These are phyloP conservation scores for Poeciliopsis turneri DNA, from an alignment of 2,797 vertebrate species.

Conservation along the genomic window DNA sequence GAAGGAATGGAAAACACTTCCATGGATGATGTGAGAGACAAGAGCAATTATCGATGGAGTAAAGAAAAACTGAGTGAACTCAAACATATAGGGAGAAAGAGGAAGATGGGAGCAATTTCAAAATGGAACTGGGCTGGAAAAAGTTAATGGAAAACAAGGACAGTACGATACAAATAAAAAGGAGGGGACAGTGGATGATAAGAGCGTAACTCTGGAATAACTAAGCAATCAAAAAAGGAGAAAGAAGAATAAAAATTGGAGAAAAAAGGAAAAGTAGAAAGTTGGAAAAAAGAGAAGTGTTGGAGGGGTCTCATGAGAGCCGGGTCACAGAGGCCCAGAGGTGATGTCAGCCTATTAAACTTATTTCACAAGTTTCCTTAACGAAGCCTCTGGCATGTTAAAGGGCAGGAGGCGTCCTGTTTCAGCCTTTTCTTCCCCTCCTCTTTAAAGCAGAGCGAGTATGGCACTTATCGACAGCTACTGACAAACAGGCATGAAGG, in stretches of 20 bases:
- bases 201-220: background rate
- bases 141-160: slow-evolving; percentile 4
- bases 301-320: slow-evolving; percentile 66
- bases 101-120: background rate
- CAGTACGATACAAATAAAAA: background rate
- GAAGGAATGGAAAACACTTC: background rate
- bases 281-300: slow-evolving; percentile 22
- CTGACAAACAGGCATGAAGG: slow-evolving; percentile 82
- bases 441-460: slow-evolving; percentile 63
- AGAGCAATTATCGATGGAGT: background rate
- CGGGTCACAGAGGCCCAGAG: slow-evolving; percentile 78
- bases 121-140: slow-evolving; percentile 10
- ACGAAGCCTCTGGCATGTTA: slow-evolving; percentile 83
- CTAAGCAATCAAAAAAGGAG: slow-evolving; percentile 11
- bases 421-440: slow-evolving; percentile 71
- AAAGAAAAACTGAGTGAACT: background rate
- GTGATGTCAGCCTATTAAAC: slow-evolving; percentile 85
- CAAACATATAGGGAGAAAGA: background rate
- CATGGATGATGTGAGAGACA: background rate
- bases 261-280: slow-evolving; percentile 40
- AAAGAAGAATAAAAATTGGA: slow-evolving; percentile 29
- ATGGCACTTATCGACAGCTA: slow-evolving; percentile 79
- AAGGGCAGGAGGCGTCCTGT: slow-evolving; percentile 85
- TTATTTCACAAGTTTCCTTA: slow-evolving; percentile 85
- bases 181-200: background rate